Percentiles rank a stretch among this genome's conserved stretches.
These are phyloP conservation scores for Propithecus deckenii DNA, from an alignment of 2,797 vertebrate genomes.

Conservation along the genomic window DNA sequence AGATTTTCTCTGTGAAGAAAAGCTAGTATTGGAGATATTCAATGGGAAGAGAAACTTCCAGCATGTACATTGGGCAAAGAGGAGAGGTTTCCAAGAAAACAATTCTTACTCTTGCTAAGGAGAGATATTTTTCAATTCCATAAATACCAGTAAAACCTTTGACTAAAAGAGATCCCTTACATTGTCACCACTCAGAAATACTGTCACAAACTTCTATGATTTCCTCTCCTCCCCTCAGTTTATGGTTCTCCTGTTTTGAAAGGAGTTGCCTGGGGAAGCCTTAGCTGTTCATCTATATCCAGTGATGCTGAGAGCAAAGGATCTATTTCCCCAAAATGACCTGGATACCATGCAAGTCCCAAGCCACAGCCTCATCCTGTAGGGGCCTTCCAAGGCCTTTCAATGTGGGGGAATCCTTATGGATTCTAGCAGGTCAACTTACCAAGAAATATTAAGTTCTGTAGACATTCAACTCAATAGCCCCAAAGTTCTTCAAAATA, in stretches of 20 bases:
- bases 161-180: background rate
- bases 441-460: background rate
- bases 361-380: background rate
- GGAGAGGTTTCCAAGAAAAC: background rate
- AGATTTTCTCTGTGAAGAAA: background rate
- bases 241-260: background rate
- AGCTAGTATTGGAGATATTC: background rate
- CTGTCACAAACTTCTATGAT: background rate
- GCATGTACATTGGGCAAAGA: background rate
- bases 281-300: background rate
- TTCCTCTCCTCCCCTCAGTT: background rate
- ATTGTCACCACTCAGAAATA: background rate
- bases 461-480: background rate
- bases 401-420: too few species aligned
- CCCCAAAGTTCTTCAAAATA: background rate
- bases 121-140: background rate
- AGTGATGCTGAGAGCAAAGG: background rate
- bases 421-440: background rate
- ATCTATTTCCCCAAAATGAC: background rate
- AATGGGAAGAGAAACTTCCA: background rate
- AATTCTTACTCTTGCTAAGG: background rate
- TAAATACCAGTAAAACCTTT: background rate
- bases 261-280: background rate
- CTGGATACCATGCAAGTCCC: background rate
- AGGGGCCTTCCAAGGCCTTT: background rate